Conservation (phyloP, 1,140 invertebrate species). For the Heliconius eleuchia region DNA sequence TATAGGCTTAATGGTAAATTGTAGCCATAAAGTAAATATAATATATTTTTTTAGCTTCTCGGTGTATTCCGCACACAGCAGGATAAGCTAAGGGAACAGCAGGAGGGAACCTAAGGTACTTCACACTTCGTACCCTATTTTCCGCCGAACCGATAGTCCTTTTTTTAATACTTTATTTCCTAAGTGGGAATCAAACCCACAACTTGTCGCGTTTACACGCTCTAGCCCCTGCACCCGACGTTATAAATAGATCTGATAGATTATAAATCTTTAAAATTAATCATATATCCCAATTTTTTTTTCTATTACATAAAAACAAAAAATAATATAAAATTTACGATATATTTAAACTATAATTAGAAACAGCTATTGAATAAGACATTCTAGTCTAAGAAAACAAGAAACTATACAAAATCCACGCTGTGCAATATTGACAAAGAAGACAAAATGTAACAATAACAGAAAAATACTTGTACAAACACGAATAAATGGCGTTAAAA, state of each 20-base stretch:
- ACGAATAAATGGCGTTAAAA: constrained; percentile 19
- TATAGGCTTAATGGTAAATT: neutral
- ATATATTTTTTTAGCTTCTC: no score
- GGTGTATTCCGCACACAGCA: no score
- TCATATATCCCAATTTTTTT: neutral
- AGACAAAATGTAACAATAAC: neutral
- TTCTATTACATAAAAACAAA: neutral
- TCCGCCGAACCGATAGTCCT: no score
- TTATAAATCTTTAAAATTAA: no score
- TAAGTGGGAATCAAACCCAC: no score
- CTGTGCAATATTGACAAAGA: neutral
- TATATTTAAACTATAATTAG: neutral
- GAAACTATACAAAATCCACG: neutral
- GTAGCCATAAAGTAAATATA: neutral
- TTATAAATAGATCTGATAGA: no score
- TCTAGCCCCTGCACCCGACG: no score
- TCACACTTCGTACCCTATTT: no score
- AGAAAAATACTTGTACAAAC: constrained; percentile 14
- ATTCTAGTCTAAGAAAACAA: neutral
- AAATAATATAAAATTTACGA: neutral
- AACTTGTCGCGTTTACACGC: no score
- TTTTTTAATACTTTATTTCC: no score
- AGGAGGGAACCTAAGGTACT: no score
- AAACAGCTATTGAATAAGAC: neutral
- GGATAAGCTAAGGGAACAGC: no score